Evolutionary conservation across 2,113 vertebrate species (phyloP).

Genomic region (Callocephalon fimbriatum): DNA sequence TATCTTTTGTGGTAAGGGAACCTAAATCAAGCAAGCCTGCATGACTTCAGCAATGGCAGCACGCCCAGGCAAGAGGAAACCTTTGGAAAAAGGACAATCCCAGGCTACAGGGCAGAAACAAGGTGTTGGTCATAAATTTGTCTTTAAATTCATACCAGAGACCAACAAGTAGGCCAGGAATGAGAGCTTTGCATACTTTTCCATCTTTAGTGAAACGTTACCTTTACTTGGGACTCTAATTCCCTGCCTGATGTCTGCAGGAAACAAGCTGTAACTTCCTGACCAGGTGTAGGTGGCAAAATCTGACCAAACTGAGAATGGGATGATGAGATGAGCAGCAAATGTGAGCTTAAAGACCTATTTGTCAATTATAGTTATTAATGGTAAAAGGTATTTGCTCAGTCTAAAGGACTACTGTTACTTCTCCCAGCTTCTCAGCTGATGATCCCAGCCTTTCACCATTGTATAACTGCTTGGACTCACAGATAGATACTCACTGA

Average conservation of each 20-base stretch:
- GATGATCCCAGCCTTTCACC: background rate
- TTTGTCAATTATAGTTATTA: background rate
- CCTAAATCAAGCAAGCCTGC: background rate
- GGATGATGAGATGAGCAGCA: background rate
- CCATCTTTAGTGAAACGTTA: background rate
- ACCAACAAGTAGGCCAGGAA: background rate
- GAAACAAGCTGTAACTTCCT: background rate
- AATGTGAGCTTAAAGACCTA: background rate
- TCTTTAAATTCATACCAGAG: background rate
- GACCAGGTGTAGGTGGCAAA: background rate
- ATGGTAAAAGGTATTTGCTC: background rate
- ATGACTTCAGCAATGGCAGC: background rate
- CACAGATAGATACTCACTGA: background rate
- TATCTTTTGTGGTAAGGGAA: background rate
- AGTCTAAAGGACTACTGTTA: background rate
- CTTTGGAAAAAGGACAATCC: background rate
- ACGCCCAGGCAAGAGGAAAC: background rate
- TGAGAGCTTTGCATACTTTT: background rate
- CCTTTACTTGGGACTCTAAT: background rate
- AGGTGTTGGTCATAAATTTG: background rate
- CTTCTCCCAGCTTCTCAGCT: background rate
- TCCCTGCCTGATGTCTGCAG: background rate
- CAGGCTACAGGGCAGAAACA: background rate
- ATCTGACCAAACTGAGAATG: background rate
- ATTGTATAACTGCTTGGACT: background rate